Evolutionary conservation across 2,888 invertebrate genomes (phyloP).

Genomic region (Pollenia labialis): DNA sequence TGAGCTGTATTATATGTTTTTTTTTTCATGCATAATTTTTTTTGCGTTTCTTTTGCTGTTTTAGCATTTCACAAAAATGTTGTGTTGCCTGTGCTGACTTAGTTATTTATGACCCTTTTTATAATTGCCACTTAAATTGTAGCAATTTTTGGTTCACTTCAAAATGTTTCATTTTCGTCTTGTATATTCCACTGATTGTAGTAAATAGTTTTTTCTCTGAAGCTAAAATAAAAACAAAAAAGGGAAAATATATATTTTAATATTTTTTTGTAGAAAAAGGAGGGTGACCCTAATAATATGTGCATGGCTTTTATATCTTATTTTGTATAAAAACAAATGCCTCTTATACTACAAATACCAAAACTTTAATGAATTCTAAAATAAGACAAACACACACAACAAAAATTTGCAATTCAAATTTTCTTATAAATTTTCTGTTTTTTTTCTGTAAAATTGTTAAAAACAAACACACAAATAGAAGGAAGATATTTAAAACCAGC

Average conservation of each 20-base stretch:
- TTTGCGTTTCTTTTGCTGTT: background rate
- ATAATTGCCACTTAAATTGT: slow-evolving; percentile 73
- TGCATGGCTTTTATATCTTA: slow-evolving; percentile 36
- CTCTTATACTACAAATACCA: background rate
- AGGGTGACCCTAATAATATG: slow-evolving; percentile 9
- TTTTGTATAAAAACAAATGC: background rate
- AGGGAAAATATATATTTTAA: slow-evolving; percentile 7
- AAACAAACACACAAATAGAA: background rate
- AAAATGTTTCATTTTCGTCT: slow-evolving; percentile 40
- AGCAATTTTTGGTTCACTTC: slow-evolving; percentile 76
- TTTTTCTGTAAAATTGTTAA: background rate
- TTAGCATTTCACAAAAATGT: background rate
- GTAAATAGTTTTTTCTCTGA: slow-evolving; percentile 42
- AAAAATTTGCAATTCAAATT: slow-evolving; percentile 70
- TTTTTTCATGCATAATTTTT: slow-evolving; percentile 14
- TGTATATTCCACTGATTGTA: background rate
- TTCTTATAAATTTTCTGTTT: slow-evolving; percentile 38
- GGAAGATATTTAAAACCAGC: background rate
- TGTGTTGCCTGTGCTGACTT: slow-evolving; percentile 1
- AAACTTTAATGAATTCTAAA: background rate
- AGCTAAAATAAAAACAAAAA: slow-evolving; percentile 30
- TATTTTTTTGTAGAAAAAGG: slow-evolving; percentile 24
- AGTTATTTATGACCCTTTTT: slow-evolving; percentile 68
- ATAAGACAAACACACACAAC: slow-evolving; percentile 2
- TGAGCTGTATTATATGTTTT: slow-evolving; percentile 24